phyloP scores from a whole-genome alignment of 2,888 invertebrate genomes.

The Cephus pygmeus region DNA sequence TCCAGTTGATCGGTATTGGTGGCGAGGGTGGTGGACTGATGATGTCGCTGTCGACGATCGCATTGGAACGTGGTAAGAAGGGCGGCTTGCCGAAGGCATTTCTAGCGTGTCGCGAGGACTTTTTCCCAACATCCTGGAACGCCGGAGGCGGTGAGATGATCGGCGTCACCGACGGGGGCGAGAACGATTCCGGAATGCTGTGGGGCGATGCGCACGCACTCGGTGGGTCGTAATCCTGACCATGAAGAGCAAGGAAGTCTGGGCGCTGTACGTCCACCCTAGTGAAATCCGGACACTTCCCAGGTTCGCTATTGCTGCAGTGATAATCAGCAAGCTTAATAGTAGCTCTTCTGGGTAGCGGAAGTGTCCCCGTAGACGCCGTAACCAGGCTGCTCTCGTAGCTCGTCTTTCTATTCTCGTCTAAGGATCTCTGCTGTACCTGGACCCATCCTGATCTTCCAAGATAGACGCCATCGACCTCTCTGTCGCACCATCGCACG shows the following conservation, averaged over 20 bases:
- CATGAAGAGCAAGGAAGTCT: slow-evolving; percentile 52
- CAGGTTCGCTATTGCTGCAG: slow-evolving; percentile 62
- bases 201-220: slow-evolving; percentile 62
- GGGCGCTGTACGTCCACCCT: slow-evolving; percentile 54
- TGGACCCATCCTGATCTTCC: slow-evolving; percentile 71
- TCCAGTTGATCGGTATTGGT: slow-evolving; percentile 60
- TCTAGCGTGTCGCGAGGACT: slow-evolving; percentile 40
- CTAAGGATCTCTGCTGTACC: slow-evolving; percentile 70
- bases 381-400: slow-evolving; percentile 50
- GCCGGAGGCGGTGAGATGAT: slow-evolving; percentile 79
- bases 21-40: slow-evolving; percentile 69
- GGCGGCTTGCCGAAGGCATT: slow-evolving; percentile 67
- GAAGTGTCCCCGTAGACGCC: slow-evolving; percentile 57
- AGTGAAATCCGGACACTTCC: slow-evolving; percentile 52
- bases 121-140: slow-evolving; percentile 71
- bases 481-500: slow-evolving; percentile 71
- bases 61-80: slow-evolving; percentile 69
- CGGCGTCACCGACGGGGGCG: slow-evolving; percentile 76
- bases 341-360: slow-evolving; percentile 64
- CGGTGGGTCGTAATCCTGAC: slow-evolving; percentile 59
- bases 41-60: slow-evolving; percentile 69
- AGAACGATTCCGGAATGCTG: slow-evolving; percentile 65
- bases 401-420: slow-evolving; percentile 66
- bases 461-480: slow-evolving; percentile 71
- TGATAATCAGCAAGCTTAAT: slow-evolving; percentile 70